A percentile compares a stretch with the other conserved stretches of the same genome.
Conservation (phyloP, 1,140 invertebrate genomes). For the Papilio xuthus region DNA sequence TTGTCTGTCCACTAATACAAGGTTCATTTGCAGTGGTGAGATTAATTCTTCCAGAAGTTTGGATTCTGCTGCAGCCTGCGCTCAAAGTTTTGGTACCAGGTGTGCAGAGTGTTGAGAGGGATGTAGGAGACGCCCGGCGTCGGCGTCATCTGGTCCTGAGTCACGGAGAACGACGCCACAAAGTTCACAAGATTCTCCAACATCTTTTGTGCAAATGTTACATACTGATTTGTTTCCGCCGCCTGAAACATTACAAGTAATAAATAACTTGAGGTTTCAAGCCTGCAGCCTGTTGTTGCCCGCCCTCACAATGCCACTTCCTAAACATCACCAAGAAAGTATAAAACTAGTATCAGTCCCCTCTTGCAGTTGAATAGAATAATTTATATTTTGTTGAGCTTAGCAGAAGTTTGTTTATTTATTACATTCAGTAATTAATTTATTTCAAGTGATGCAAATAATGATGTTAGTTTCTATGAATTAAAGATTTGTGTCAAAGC, state of each 20-base stretch:
- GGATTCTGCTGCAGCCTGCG: conserved; percentile 94
- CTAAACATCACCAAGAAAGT: no score
- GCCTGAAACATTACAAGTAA: conserved; percentile 62
- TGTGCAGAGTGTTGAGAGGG: conserved; percentile 92
- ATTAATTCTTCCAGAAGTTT: conserved; percentile 93
- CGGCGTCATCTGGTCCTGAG: conserved; percentile 89
- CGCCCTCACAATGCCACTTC: no score
- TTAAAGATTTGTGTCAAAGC: no score
- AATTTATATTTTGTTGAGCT: not conserved
- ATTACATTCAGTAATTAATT: not conserved
- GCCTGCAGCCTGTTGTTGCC: no score
- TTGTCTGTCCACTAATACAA: conserved; percentile 10
- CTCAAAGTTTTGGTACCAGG: conserved; percentile 97
- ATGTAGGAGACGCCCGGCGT: conserved; percentile 92
- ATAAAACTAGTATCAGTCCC: no score
- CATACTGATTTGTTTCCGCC: conserved; percentile 85
- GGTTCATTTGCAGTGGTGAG: not conserved
- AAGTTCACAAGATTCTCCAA: conserved; percentile 96
- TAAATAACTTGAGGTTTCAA: not conserved
- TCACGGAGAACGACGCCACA: conserved; percentile 93
- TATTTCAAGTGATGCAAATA: no score
- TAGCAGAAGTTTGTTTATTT: not conserved
- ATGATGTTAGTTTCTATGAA: no score
- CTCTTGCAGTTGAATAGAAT: no score
- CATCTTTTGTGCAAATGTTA: conserved; percentile 96